Conservation (phyloP, 2,888 invertebrate species). For the Calameuta idolon region DNA sequence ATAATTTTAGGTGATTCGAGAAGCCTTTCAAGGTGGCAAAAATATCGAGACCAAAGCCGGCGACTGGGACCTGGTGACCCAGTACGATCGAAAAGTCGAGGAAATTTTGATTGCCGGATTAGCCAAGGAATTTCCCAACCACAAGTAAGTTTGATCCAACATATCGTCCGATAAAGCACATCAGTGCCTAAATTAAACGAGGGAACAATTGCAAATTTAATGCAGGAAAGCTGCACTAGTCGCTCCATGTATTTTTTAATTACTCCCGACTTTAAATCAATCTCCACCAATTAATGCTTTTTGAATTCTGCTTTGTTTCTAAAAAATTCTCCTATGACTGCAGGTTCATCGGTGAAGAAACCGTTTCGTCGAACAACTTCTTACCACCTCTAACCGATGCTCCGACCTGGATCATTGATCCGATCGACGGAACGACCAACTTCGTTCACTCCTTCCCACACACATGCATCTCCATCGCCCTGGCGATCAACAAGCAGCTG, state of each 20-base stretch:
- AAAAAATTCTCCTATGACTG: constrained; percentile 11
- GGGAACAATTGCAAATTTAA: background rate
- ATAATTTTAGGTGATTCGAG: constrained; percentile 47
- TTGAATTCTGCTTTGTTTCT: background rate
- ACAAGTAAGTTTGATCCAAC: constrained; percentile 69
- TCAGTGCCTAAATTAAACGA: background rate
- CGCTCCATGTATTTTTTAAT: background rate
- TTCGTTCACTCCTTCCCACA: constrained; percentile 81
- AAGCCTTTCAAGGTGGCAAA: constrained; percentile 48
- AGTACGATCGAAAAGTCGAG: constrained; percentile 83
- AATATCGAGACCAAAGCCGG: constrained; percentile 73
- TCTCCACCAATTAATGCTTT: background rate
- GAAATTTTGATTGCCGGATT: constrained; percentile 75
- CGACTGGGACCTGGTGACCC: constrained; percentile 83
- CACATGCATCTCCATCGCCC: constrained; percentile 78
- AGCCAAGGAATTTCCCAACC: constrained; percentile 71
- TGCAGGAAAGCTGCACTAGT: background rate
- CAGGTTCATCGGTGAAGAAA: constrained; percentile 88
- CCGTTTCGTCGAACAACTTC: constrained; percentile 64
- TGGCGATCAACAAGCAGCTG: constrained; percentile 71
- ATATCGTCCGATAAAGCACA: background rate
- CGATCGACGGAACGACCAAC: constrained; percentile 90
- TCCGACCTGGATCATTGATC: constrained; percentile 89
- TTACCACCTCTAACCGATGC: constrained; percentile 76
- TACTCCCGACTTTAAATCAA: background rate